Base-by-base conservation (phyloP, 2,888 invertebrate species). In the Eupsilia transversa region DNA sequence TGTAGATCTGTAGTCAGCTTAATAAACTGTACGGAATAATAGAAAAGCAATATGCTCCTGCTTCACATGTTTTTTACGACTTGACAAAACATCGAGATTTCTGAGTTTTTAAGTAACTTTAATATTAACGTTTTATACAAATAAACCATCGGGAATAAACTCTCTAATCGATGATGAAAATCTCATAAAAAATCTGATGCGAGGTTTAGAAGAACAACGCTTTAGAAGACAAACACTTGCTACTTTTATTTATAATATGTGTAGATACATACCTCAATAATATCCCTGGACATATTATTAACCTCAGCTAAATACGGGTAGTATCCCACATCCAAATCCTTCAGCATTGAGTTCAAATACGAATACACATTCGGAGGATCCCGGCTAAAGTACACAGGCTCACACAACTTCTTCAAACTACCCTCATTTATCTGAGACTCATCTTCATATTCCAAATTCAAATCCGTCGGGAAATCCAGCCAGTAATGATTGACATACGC, bases 401-500 rank as follows among this genome's bases (percentile, higher is more conserved):
- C 93, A 1, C 93, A 91, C 83, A 98, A 93, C 88, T 97, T 97
- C 72, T 97, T 96, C 56, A 97, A 92, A 82, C 97, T 97, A 0
- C 92, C 93, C 3, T 97, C 96, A 0, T 96, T 94, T 54, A 98
- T 96, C 85, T 97, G 97, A 2, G 97, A 96, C 0, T 92, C 93
- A 12, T 92, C 93, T 4, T 93, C 92, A 20, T 89, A 90, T 66
- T 94, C 95, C 66, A 97, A 87, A 30, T 91, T 90, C 83, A 97
- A 97, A 17, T 97, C 94, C 3, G 95, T 92, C 0, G 99, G 99
- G 89, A 98, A 98, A 94, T 99, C 99, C 82, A 98, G 94, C 96
- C 98, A 98, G 91, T 99, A 99, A 92, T 98, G 98, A 85, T 98
- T 97, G 2, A 97, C 96, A 88, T 98, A 99, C 41, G 97, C 94